Evolutionary conservation across 2,888 invertebrate genomes (phyloP).

Genomic region (Spodoptera littoralis): DNA sequence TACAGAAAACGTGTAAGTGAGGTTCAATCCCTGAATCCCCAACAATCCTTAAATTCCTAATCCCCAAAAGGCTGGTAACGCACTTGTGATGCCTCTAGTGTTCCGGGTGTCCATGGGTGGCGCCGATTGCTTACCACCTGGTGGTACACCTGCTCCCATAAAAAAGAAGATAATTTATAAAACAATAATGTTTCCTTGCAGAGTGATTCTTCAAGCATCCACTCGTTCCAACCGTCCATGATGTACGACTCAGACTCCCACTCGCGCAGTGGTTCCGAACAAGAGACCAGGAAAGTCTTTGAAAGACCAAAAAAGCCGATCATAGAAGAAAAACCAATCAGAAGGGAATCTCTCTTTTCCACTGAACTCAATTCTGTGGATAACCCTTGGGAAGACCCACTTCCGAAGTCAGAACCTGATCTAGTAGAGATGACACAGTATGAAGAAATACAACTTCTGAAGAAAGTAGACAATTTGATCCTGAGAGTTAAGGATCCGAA

Average conservation of each 20-base stretch:
- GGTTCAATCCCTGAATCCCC: too few relatives aligned
- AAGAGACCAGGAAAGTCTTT: slow-evolving; percentile 52
- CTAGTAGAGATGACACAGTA: slow-evolving; percentile 78
- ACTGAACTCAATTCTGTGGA: slow-evolving; percentile 72
- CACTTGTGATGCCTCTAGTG: too few relatives aligned
- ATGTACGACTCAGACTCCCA: slow-evolving; percentile 75
- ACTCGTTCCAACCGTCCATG: slow-evolving; percentile 69
- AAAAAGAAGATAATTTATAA: not conserved
- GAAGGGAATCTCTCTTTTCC: slow-evolving; percentile 75
- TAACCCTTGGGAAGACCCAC: slow-evolving; percentile 75
- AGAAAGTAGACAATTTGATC: slow-evolving; percentile 78
- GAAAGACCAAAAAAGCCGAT: slow-evolving; percentile 62
- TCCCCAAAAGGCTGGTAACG: too few relatives aligned
- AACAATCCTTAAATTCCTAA: too few relatives aligned
- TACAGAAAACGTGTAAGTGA: too few relatives aligned
- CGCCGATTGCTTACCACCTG: too few relatives aligned
- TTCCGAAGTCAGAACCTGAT: slow-evolving; percentile 57
- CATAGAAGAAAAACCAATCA: slow-evolving; percentile 62
- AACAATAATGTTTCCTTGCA: slow-evolving; percentile 48
- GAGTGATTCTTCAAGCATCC: slow-evolving; percentile 81
- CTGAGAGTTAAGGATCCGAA: slow-evolving; percentile 71
- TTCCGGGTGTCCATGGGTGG: too few relatives aligned
- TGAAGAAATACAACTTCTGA: slow-evolving; percentile 82
- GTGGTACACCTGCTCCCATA: too few relatives aligned
- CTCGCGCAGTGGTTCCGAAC: slow-evolving; percentile 71